phyloP scores from a whole-genome alignment of 1,140 invertebrate genomes.

The Drosophila serrata region DNA sequence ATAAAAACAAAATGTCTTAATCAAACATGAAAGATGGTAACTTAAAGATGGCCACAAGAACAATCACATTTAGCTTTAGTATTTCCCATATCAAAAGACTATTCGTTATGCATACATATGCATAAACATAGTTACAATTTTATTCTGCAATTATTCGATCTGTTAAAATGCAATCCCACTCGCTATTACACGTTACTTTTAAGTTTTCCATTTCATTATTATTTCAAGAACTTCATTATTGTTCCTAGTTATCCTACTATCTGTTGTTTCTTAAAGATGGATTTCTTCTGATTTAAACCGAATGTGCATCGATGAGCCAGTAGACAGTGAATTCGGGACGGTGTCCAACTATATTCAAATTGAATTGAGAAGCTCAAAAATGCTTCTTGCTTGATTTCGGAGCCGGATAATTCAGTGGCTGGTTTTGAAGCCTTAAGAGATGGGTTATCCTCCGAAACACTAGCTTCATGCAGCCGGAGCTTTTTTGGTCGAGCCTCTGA shows the following conservation, averaged over 20 bases:
- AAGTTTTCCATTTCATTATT: neutral
- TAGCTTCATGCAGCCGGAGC: neutral
- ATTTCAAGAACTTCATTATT: neutral
- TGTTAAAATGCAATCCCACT: neutral
- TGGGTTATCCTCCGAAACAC: neutral
- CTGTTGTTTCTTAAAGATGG: neutral
- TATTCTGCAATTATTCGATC: neutral
- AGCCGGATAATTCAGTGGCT: neutral
- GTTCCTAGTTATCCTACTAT: neutral
- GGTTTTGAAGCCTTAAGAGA: neutral
- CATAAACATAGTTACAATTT: neutral
- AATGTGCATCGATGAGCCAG: neutral
- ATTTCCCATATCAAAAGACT: neutral
- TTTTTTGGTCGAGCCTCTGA: neutral
- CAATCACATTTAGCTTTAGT: neutral
- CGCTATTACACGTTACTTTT: neutral
- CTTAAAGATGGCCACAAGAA: neutral
- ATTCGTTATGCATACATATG: no score
- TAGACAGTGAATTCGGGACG: neutral
- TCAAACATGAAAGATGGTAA: slow-evolving; percentile 7
- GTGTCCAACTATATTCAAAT: neutral
- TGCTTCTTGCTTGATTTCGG: neutral
- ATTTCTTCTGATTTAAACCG: neutral
- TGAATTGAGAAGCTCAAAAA: neutral
- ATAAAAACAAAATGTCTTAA: slow-evolving; percentile 8